phyloP scores from a whole-genome alignment of 2,113 vertebrate species.

The Pithys albifrons region DNA sequence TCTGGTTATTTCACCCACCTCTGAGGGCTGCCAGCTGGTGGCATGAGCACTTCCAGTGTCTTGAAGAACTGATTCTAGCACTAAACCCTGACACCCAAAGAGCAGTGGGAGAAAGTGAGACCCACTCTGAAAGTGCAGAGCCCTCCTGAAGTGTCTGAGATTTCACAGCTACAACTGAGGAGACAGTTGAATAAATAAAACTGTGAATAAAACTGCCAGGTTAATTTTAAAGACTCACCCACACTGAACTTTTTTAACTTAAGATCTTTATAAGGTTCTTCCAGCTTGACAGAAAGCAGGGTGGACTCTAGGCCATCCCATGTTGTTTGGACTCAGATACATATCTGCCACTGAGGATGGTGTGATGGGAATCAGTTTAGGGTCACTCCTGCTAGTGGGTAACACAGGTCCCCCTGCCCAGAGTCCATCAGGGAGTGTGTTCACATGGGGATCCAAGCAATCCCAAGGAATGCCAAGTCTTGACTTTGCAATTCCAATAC shows the following conservation, averaged over 20 bases:
- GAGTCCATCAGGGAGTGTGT: fast-evolving
- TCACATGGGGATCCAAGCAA: neutral
- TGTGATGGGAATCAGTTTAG: neutral
- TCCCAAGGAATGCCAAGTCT: neutral
- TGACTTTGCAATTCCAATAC: neutral
- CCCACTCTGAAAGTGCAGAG: neutral
- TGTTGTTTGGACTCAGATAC: fast-evolving
- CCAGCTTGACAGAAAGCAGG: neutral
- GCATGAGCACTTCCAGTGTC: fast-evolving
- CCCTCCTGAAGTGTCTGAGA: neutral
- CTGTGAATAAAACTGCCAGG: neutral
- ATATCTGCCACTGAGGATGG: neutral
- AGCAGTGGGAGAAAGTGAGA: neutral
- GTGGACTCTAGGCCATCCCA: neutral
- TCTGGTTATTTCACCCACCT: neutral
- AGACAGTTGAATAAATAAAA: neutral
- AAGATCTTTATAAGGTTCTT: neutral
- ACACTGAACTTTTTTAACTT: neutral
- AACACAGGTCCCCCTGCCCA: neutral
- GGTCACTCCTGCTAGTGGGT: neutral
- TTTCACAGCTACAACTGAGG: neutral
- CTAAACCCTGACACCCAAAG: neutral
- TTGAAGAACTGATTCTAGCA: neutral
- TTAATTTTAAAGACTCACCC: neutral
- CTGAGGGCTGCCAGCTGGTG: neutral